phyloP scores from a whole-genome alignment of 2,113 vertebrate species.

The Ochotona curzoniae region DNA sequence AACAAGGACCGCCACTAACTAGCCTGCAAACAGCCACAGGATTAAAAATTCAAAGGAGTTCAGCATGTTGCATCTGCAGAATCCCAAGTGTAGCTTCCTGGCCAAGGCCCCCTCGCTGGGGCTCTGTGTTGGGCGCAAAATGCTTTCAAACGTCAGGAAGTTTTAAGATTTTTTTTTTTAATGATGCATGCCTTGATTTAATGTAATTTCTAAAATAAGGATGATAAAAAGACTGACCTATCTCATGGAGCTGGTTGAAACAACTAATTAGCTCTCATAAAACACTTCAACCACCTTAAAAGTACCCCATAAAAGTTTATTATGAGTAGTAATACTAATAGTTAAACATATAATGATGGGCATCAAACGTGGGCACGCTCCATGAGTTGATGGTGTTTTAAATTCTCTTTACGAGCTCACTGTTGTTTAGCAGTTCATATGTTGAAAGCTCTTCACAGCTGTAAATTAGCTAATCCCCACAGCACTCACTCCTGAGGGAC shows the following conservation, averaged over 20 bases:
- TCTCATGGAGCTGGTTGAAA: conserved; percentile 69
- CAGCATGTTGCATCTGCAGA: not conserved
- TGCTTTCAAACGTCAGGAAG: conserved; percentile 61
- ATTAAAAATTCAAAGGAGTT: conserved; percentile 39
- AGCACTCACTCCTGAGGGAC: conserved; percentile 72
- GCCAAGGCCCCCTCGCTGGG: not conserved
- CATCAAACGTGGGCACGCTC: conserved; percentile 66
- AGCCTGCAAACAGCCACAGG: conserved; percentile 17
- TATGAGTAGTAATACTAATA: conserved; percentile 79
- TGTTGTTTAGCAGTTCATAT: conserved; percentile 71
- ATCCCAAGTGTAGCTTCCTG: not conserved
- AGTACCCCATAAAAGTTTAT: conserved; percentile 83
- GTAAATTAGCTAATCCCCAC: conserved; percentile 78
- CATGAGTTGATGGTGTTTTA: conserved; percentile 70
- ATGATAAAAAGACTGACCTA: conserved; percentile 78
- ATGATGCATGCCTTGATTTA: conserved; percentile 71
- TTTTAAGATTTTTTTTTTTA: conserved; percentile 63
- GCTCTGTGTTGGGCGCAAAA: not conserved
- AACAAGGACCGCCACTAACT: not conserved
- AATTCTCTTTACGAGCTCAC: conserved; percentile 73
- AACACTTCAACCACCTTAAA: conserved; percentile 79
- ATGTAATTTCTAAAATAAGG: conserved; percentile 72
- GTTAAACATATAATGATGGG: conserved; percentile 80
- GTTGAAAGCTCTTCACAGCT: conserved; percentile 76
- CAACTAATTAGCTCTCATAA: conserved; percentile 82